Evolutionary conservation across 2,888 invertebrate genomes (phyloP), one percentile per base, ranked within the genome.

Genomic region (Caenorhabditis plicata): DNA sequence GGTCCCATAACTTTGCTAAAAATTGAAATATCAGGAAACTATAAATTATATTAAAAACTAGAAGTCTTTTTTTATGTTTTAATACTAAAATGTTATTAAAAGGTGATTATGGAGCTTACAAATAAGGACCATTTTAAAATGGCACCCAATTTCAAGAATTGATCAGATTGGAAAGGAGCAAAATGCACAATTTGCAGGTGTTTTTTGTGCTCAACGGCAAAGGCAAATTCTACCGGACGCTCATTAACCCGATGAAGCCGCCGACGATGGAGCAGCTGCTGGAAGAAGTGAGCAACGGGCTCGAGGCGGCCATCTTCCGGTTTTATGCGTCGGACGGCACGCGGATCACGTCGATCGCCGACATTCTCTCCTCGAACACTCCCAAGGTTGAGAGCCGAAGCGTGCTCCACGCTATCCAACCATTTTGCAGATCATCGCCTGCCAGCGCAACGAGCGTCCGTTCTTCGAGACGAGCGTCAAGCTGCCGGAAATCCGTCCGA

Each of bases 191-290:
- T 15, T 46, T 62, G 36, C 57, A 77, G 75, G 41, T 78, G 15
- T 73, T 66, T 40, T 76, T 78, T 41, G 71, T 75, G 5, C 64
- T 77, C 22, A 78, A 78, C 42, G 78, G 77, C 1, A 69, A 70
- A 15, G 65, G 68, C n/a, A 52, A 62, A 19, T 57, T 76, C 45
- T 65, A 75, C 44, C 71, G 76, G 17, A 48, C 68, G 2, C 50
- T 73, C 13, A 64, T 78, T 11, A 77, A 76, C 50, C 78, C 77
- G 22, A 52, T 63, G 11, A 52, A 65, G 15, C 38, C 62, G 39
- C 68, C 66, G 11, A 49, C 68, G 7, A 57, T 78, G 58, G 76
- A 78, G 20, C 53, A 58, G 17, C 42, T 78, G 17, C 50, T 78
- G 25, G 66, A 66, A 11, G 77, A 78, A 32, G 65, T 72, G n/a